phyloP scores from a whole-genome alignment of 2,797 vertebrate genomes.

The Erpetoichthys calabaricus region DNA sequence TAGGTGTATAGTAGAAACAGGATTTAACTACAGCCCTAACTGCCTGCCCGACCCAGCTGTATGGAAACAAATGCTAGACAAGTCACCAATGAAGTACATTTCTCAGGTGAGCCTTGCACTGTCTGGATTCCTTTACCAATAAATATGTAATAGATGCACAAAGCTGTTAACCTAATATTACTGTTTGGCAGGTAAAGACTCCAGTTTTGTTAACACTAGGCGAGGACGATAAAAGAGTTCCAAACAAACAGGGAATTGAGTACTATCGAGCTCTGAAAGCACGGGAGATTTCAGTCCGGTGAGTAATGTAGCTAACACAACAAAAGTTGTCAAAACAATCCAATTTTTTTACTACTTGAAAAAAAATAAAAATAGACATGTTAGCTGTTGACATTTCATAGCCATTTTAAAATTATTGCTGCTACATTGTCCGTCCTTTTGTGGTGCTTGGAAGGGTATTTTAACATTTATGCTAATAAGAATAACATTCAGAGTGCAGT shows the following conservation, averaged over 20 bases:
- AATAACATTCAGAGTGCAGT: too few species aligned
- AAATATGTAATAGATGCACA: not conserved
- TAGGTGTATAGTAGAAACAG: constrained; percentile 76
- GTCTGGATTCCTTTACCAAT: not conserved
- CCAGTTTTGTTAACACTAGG: constrained; percentile 78
- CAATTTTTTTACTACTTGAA: not conserved
- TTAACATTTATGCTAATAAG: too few species aligned
- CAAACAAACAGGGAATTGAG: constrained; percentile 78
- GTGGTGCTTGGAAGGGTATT: too few species aligned
- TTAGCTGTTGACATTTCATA: too few species aligned
- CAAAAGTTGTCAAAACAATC: too few species aligned
- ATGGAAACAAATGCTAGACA: constrained; percentile 70
- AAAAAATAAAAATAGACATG: not conserved
- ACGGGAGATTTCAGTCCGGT: constrained; percentile 66
- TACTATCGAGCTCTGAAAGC: constrained; percentile 78
- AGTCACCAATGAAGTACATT: constrained; percentile 70
- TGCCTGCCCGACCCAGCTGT: constrained; percentile 49
- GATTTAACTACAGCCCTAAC: constrained; percentile 51
- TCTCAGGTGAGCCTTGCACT: constrained; percentile 42
- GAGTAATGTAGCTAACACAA: constrained; percentile 31
- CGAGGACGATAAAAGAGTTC: constrained; percentile 81
- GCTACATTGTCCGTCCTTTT: too few species aligned
- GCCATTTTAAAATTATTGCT: too few species aligned
- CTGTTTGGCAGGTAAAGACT: constrained; percentile 57
- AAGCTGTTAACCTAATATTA: not conserved